A percentile compares a stretch with the other conserved stretches of the same genome.
These are phyloP conservation scores for Timema cristinae DNA, from an alignment of 2,888 invertebrate genomes.

Conservation along the genomic window DNA sequence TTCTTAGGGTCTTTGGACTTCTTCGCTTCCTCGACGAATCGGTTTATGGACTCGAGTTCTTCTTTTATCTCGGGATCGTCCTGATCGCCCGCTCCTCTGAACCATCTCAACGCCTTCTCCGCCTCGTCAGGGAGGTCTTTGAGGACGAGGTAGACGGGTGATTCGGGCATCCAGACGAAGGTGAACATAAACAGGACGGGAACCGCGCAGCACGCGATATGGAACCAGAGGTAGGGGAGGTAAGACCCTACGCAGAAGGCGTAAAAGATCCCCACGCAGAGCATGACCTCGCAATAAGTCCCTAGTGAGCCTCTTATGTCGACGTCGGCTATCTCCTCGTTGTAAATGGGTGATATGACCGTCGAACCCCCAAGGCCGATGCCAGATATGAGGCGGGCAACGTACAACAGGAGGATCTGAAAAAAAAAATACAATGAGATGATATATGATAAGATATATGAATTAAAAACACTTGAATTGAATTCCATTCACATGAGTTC, in stretches of 20 bases:
- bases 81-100: constrained; percentile 51
- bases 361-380: constrained; percentile 64
- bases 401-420: constrained; percentile 50
- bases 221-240: constrained; percentile 54
- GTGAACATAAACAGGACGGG: constrained; percentile 57
- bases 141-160: constrained; percentile 65
- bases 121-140: constrained; percentile 60
- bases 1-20: constrained; percentile 52
- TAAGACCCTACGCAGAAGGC: constrained; percentile 69
- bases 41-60: constrained; percentile 48
- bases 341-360: constrained; percentile 77
- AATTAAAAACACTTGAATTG: no score
- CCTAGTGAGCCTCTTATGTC: constrained; percentile 79
- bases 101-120: constrained; percentile 56
- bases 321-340: constrained; percentile 85
- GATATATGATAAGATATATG: no score
- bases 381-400: constrained; percentile 58
- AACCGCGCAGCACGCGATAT: constrained; percentile 60
- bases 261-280: constrained; percentile 63
- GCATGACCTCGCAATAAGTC: constrained; percentile 72
- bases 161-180: constrained; percentile 75
- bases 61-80: constrained; percentile 52
- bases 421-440: no score
- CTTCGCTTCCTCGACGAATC: constrained; percentile 53
- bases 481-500: no score